A percentile compares a stretch with the other conserved stretches of the same genome.
Evolutionary conservation across 2,888 invertebrate species (phyloP).

Genomic region (Zygaena filipendulae): DNA sequence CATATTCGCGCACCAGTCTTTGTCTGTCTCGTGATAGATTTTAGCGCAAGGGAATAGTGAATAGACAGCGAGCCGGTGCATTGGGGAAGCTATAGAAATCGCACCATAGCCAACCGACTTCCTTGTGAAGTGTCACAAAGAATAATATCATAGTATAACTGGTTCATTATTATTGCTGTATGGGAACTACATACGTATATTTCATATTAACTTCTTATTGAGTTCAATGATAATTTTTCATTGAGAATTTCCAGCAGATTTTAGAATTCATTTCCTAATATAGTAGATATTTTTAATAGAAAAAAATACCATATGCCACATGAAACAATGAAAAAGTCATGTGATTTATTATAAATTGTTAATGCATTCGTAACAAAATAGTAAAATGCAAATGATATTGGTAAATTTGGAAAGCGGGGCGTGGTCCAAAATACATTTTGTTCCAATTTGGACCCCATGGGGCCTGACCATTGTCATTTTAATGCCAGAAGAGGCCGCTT

Average conservation of each 20-base stretch:
- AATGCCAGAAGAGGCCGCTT: conserved; percentile 38
- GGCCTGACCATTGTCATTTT: conserved; percentile 44
- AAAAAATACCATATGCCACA: no score
- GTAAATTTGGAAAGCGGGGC: conserved; percentile 24
- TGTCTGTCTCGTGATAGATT: conserved; percentile 33
- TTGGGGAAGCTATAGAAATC: conserved; percentile 12
- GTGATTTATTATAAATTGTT: no score
- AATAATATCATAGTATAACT: conserved; percentile 16
- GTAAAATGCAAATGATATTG: no score
- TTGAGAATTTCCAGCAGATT: no score
- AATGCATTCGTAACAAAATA: no score
- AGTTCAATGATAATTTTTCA: no score
- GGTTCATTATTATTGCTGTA: no score
- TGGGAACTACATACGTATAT: no score
- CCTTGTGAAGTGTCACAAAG: conserved; percentile 29
- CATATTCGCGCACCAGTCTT: conserved; percentile 58
- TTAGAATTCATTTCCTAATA: no score
- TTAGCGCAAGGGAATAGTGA: conserved; percentile 33
- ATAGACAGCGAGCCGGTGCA: conserved; percentile 26
- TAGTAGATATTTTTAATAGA: no score
- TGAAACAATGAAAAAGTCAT: no score
- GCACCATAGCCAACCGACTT: conserved; percentile 24
- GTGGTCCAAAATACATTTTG: conserved; percentile 32
- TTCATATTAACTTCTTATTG: no score
- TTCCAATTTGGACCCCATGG: conserved; percentile 31